Evolutionary conservation across 2,888 invertebrate genomes (phyloP).

Genomic region (Mycalesis mineus): DNA sequence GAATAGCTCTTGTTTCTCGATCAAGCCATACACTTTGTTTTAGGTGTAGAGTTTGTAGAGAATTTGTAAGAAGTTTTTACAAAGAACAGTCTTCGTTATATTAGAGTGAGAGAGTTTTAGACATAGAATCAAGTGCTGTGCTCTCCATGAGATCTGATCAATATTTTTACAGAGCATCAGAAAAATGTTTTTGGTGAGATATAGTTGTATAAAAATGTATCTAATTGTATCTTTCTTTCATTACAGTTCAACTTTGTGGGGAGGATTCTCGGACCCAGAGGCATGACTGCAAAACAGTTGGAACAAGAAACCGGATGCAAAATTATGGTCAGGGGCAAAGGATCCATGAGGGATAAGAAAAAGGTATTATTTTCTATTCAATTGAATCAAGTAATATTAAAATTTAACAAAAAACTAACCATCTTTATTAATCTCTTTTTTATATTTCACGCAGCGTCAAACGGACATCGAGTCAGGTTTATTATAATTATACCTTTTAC

Average conservation of each 20-base stretch:
- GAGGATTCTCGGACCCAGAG: constrained; percentile 98
- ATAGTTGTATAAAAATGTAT: background rate
- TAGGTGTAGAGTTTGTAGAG: too few species aligned
- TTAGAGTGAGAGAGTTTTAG: too few species aligned
- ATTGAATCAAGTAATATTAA: too few species aligned
- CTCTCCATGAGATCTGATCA: too few species aligned
- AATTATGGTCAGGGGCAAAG: constrained; percentile 99
- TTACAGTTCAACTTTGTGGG: constrained; percentile 99
- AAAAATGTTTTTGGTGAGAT: too few species aligned
- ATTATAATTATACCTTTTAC: constrained; percentile 15
- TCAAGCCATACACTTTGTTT: background rate
- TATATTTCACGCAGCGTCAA: constrained; percentile 33
- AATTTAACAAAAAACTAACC: constrained; percentile 6
- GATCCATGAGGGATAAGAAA: constrained; percentile 99
- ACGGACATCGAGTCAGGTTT: constrained; percentile 30
- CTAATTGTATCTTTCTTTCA: constrained; percentile 3
- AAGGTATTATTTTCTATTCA: constrained; percentile 82
- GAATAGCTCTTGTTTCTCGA: background rate
- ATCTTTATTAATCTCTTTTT: constrained; percentile 18
- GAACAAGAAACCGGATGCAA: constrained; percentile 99
- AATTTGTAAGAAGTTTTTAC: too few species aligned
- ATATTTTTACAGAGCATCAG: too few species aligned
- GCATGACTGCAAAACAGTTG: constrained; percentile 99
- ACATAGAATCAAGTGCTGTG: too few species aligned
- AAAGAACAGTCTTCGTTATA: too few species aligned